These are phyloP conservation scores for Drosophila murphyi DNA, from an alignment of 1,140 invertebrate genomes.

Conservation along the genomic window DNA sequence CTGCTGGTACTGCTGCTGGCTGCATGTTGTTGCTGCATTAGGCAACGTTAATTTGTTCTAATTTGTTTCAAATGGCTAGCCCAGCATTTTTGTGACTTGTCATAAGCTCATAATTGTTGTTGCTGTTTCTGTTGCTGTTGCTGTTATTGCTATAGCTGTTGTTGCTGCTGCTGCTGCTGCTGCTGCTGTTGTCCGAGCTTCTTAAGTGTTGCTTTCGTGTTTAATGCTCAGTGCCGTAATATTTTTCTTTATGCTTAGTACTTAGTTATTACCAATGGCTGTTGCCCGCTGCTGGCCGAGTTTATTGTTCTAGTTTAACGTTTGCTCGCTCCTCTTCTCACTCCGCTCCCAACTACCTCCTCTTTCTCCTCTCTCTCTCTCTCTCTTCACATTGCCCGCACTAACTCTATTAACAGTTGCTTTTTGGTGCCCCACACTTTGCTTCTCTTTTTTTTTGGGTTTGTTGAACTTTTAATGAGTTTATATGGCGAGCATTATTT, in stretches of 20 bases:
- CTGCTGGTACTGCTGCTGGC: background rate
- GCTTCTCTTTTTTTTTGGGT: slow-evolving; percentile 35
- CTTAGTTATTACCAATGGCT: slow-evolving; percentile 50
- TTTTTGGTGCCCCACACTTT: slow-evolving; percentile 43
- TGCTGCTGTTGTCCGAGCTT: slow-evolving; percentile 9
- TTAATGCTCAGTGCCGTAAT: slow-evolving; percentile 75
- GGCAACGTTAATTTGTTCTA: slow-evolving; percentile 57
- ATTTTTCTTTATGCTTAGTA: slow-evolving; percentile 66
- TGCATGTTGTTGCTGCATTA: slow-evolving; percentile 4
- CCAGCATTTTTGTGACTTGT: slow-evolving; percentile 56
- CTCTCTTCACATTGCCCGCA: background rate
- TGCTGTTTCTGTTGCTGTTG: slow-evolving; percentile 5
- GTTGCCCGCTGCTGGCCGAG: slow-evolving; percentile 55
- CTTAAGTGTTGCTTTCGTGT: slow-evolving; percentile 32
- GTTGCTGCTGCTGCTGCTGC: background rate
- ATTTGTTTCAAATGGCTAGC: slow-evolving; percentile 59
- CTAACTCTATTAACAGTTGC: slow-evolving; percentile 52
- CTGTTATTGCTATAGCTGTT: slow-evolving; percentile 2
- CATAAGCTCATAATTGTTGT: slow-evolving; percentile 49
- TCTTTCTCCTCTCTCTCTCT: background rate
- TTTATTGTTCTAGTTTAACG: slow-evolving; percentile 73
- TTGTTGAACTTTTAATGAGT: slow-evolving; percentile 77
- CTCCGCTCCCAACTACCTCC: too few relatives aligned
- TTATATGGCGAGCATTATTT: slow-evolving; percentile 58
- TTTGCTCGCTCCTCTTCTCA: background rate